phyloP scores from a whole-genome alignment of 2,888 invertebrate genomes.

The Heterodera filipjevi region DNA sequence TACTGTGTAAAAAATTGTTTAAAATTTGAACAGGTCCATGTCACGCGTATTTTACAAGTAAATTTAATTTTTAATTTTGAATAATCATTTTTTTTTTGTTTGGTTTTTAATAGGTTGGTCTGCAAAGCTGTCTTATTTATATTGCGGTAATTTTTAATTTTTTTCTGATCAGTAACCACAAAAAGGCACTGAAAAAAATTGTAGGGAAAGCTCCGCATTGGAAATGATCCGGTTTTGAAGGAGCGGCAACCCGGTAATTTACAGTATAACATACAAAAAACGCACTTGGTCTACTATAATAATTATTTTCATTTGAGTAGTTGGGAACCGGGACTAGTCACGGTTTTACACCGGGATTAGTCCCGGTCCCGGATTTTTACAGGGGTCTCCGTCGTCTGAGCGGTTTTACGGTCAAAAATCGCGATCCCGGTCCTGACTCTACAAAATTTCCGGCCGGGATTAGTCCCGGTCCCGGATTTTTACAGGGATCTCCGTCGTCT shows the following conservation, averaged over 20 bases:
- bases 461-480: too few relatives aligned
- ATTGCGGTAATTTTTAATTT: slow-evolving; percentile 44
- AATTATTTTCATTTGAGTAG: too few relatives aligned
- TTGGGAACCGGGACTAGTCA: too few relatives aligned
- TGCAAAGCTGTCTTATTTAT: slow-evolving; percentile 58
- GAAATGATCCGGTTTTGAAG: slow-evolving; percentile 45
- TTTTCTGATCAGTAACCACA: background rate
- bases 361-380: too few relatives aligned
- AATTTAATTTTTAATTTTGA: background rate
- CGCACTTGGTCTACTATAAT: too few relatives aligned
- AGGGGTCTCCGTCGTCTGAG: too few relatives aligned
- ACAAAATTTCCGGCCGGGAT: too few relatives aligned
- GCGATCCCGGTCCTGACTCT: too few relatives aligned
- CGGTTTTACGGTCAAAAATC: too few relatives aligned
- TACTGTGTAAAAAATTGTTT: slow-evolving; percentile 32
- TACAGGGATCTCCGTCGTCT: too few relatives aligned
- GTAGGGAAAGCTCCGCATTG: slow-evolving; percentile 51
- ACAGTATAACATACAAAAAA: too few relatives aligned
- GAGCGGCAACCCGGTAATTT: slow-evolving; percentile 55
- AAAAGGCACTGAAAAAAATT: background rate
- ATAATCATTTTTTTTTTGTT: background rate
- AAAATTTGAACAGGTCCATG: slow-evolving; percentile 56
- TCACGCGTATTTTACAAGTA: slow-evolving; percentile 55
- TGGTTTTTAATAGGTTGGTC: slow-evolving; percentile 51
- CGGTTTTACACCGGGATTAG: too few relatives aligned